Conservation (phyloP, 2,888 invertebrate species). For the Coelopa pilipes region DNA sequence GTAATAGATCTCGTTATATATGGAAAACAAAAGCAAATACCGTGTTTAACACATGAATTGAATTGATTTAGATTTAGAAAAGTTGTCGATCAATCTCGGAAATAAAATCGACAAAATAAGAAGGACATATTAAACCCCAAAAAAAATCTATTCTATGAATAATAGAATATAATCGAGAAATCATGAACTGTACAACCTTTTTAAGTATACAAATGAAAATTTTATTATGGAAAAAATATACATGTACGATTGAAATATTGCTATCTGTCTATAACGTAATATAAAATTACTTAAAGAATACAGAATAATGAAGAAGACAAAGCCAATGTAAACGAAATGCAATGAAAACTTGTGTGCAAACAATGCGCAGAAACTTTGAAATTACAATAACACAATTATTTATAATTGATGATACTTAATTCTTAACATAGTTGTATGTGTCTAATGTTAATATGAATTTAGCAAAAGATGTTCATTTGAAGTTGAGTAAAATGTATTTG, state of each 20-base stretch:
- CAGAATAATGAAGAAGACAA: no score
- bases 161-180: no score
- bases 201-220: no score
- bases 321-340: background rate
- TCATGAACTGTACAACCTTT: no score
- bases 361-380: background rate
- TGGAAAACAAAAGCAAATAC: constrained; percentile 5
- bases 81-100: no score
- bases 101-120: no score
- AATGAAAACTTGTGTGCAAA: background rate
- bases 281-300: background rate
- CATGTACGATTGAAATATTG: background rate
- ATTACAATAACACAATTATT: background rate
- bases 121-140: no score
- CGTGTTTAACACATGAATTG: background rate
- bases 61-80: background rate
- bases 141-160: no score
- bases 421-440: constrained; percentile 14
- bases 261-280: background rate
- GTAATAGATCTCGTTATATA: background rate
- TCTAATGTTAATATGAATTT: background rate
- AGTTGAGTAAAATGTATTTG: constrained; percentile 1
- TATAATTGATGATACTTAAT: background rate
- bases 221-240: no score
- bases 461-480: constrained; percentile 13